Evolutionary conservation across 1,140 invertebrate species (phyloP), one percentile per base, ranked within the genome.

Genomic region (Gryllus bimaculatus): DNA sequence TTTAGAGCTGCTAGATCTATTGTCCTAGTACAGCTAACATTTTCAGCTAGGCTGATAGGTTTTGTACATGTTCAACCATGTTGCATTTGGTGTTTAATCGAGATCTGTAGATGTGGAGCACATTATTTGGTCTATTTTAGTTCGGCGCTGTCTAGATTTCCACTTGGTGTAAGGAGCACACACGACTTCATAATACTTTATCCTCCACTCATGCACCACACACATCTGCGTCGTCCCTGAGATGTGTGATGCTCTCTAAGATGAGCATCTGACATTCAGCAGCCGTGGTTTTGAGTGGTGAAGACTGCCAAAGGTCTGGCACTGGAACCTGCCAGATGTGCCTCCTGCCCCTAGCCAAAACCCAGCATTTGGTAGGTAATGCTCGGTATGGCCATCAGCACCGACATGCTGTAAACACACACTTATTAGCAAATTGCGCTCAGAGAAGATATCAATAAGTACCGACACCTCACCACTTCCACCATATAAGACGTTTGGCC

Each of bases 331-430:
- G 54, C 54, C 18, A 66, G 54, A 66, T 13, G 10, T 66, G 18
- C 10, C 18, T 66, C 18, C 18, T 13, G 54, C 10, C 18, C 10
- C 54, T 66, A 66, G 54, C 54, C 54, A 66, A 66, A 66, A 7
- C 54, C 54, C 2, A 66, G 92, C 87, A 93, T 89, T 87, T 92
- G 91, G 85, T 91, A 92, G 21, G 92, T 92, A 83, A 92, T 90
- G 85, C 91, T 88, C 79, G 92, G 92, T 84, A 93, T 91, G 80
- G 92, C 91, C 92, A 92, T 92, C 80, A 93, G 86, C 83, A 93
- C 89, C 48, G 90, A 91, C 88, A 92, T 90, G 84, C 91, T 92
- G 88, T 80, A 89, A 90, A 83, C 54, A 66, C 10, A 39, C 26
- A 5, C 5, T 39, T 39, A 39, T 39, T 39, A 39, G 26, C 26